Evolutionary conservation across 1,140 invertebrate species (phyloP).

Genomic region (Meloidogyne chitwoodi): DNA sequence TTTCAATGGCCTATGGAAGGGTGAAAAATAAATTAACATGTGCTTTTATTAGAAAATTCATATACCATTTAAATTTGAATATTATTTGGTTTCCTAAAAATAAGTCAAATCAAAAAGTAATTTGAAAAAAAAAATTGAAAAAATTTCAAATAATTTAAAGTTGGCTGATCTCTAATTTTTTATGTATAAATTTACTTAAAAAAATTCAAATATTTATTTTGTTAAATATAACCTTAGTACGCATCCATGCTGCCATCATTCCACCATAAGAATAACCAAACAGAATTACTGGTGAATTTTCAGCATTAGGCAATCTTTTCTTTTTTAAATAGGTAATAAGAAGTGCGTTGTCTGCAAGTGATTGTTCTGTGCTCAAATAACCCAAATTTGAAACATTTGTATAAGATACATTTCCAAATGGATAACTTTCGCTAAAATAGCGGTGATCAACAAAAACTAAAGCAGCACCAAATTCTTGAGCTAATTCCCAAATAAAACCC

Average conservation of each 20-base stretch:
- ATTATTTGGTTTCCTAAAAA: too few species aligned
- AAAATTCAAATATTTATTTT: too few species aligned
- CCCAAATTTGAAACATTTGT: conserved; percentile 67
- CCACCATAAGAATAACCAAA: conserved; percentile 83
- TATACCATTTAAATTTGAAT: too few species aligned
- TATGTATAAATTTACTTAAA: too few species aligned
- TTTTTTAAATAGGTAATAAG: conserved; percentile 71
- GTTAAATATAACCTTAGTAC: conserved; percentile 67
- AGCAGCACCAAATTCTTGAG: conserved; percentile 73
- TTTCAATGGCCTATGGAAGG: too few species aligned
- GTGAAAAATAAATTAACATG: too few species aligned
- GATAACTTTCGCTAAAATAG: conserved; percentile 85
- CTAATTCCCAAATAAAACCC: conserved; percentile 91
- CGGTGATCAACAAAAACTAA: conserved; percentile 91
- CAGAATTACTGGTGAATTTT: conserved; percentile 66
- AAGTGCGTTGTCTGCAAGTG: conserved; percentile 84
- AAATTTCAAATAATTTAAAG: too few species aligned
- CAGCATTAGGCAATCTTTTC: conserved; percentile 57
- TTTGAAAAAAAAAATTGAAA: too few species aligned
- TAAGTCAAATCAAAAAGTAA: too few species aligned
- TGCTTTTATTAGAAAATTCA: too few species aligned
- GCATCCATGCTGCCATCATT: conserved; percentile 89
- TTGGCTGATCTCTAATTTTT: too few species aligned
- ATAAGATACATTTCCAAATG: conserved; percentile 76
- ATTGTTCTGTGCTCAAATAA: conserved; percentile 84